Conservation (phyloP, 1,140 invertebrate genomes). For the Pemphigus obesinymphae region DNA sequence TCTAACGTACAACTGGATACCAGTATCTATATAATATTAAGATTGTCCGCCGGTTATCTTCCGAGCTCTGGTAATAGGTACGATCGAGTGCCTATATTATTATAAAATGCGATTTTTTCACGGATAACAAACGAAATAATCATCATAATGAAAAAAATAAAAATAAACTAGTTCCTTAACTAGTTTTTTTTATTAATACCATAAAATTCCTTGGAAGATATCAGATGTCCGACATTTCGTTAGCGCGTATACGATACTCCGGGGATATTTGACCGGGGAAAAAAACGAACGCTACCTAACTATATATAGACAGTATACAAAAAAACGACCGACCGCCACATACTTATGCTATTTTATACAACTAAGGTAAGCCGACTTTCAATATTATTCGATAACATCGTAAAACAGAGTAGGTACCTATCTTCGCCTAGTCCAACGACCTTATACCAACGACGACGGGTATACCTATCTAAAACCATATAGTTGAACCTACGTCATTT, state of each 20-base stretch:
- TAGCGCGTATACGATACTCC: neutral
- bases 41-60: neutral
- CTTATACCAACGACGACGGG: too few relatives aligned
- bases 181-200: neutral
- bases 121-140: neutral
- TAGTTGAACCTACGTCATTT: too few relatives aligned
- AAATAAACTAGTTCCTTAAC: conserved; percentile 10
- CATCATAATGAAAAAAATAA: neutral
- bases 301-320: neutral
- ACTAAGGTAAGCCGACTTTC: too few relatives aligned
- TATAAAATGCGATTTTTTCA: neutral
- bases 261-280: neutral
- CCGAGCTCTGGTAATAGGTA: neutral
- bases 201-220: neutral
- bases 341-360: too few relatives aligned
- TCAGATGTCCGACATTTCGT: neutral
- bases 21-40: neutral
- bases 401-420: too few relatives aligned
- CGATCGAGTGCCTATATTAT: too few relatives aligned
- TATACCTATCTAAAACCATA: too few relatives aligned
- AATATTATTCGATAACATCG: too few relatives aligned
- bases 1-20: too few relatives aligned
- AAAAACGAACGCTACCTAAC: neutral
- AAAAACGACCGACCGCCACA: too few relatives aligned
- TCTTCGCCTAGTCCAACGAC: too few relatives aligned